phyloP scores from a whole-genome alignment of 2,888 invertebrate genomes.

The Caenorhabditis wallacei region DNA sequence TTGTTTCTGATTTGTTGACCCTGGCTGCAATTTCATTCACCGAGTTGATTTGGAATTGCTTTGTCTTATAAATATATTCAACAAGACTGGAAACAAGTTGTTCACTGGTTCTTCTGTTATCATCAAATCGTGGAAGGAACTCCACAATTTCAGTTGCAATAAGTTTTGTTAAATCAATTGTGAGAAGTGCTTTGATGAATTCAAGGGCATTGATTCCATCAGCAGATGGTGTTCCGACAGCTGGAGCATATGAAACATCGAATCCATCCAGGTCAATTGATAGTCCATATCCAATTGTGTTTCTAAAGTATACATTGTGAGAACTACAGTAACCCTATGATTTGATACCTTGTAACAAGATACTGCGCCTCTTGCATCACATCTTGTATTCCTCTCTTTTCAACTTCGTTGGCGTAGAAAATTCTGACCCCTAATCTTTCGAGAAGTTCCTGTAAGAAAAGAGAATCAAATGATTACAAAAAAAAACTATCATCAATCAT shows the following conservation, averaged over 20 bases:
- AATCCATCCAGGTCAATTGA: slow-evolving; percentile 81
- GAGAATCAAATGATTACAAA: slow-evolving; percentile 26
- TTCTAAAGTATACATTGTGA: slow-evolving; percentile 47
- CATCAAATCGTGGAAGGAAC: slow-evolving; percentile 77
- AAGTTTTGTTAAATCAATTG: slow-evolving; percentile 73
- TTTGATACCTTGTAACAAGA: slow-evolving; percentile 71
- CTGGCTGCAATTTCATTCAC: slow-evolving; percentile 52
- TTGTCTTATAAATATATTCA: slow-evolving; percentile 77
- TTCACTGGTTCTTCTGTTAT: slow-evolving; percentile 75
- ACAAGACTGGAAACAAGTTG: slow-evolving; percentile 75
- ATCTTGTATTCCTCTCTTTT: slow-evolving; percentile 74
- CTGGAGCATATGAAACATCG: slow-evolving; percentile 76
- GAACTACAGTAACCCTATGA: too few species aligned
- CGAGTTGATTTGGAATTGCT: slow-evolving; percentile 70
- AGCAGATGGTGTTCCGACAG: slow-evolving; percentile 78
- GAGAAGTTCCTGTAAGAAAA: slow-evolving; percentile 72
- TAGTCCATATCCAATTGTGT: slow-evolving; percentile 77
- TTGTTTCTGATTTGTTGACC: slow-evolving; percentile 40
- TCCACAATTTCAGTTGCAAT: slow-evolving; percentile 80
- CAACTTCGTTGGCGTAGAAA: slow-evolving; percentile 78
- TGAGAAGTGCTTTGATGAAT: slow-evolving; percentile 76
- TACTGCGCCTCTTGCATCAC: slow-evolving; percentile 78
- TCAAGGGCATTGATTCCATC: slow-evolving; percentile 78
- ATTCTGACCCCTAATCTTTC: slow-evolving; percentile 77
- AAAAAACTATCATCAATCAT: slow-evolving; percentile 48